Conservation (phyloP, 1,140 invertebrate genomes). For the fruit fly (Drosophila melanogaster) region Release_6_plus_ISO1_MT NT_037436.4:22230001-22230500, state of each 20-base stretch:
- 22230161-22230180: constrained; percentile 41
- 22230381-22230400: too few relatives aligned
- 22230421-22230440: not conserved
- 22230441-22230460: constrained; percentile 20
- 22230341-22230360: too few relatives aligned
- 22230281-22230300: too few relatives aligned
- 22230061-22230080: constrained; percentile 53
- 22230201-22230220: constrained; percentile 1
- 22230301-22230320: too few relatives aligned
- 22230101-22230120: constrained; percentile 51
- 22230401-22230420: too few relatives aligned
- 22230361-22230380: too few relatives aligned
- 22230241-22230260: not conserved
- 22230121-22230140: constrained; percentile 33
- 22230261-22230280: not conserved
- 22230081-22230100: constrained; percentile 12
- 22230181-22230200: constrained; percentile 29
- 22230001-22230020: not conserved
- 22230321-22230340: too few relatives aligned
- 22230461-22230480: constrained; percentile 9
- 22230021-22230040: constrained; percentile 47
- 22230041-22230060: constrained; percentile 53
- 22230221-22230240: not conserved
- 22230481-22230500: constrained; percentile 11
- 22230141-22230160: constrained; percentile 36